Percentiles rank a stretch among this genome's conserved stretches.
phyloP scores from a whole-genome alignment of 2,888 invertebrate genomes.

The Drosophila antonietae region DNA sequence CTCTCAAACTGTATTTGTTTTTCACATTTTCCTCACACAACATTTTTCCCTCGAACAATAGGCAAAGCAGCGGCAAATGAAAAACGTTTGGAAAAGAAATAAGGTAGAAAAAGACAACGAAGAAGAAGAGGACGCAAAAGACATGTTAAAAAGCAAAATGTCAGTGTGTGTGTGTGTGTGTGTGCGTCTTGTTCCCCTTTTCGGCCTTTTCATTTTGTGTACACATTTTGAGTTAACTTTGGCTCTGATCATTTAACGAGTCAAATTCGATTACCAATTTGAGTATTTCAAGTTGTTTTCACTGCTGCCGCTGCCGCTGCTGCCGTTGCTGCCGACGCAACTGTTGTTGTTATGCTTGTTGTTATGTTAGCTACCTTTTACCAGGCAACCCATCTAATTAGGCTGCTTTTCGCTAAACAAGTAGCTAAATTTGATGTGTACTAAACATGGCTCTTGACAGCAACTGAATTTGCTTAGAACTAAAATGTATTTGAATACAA shows the following conservation, averaged over 20 bases:
- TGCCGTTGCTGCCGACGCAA: slow-evolving; percentile 26
- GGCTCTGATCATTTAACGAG: slow-evolving; percentile 18
- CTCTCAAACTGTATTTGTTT: slow-evolving; percentile 54
- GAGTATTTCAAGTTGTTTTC: slow-evolving; percentile 73
- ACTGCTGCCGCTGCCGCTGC: slow-evolving; percentile 12
- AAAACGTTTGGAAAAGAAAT: slow-evolving; percentile 26
- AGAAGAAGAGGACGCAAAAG: slow-evolving; percentile 5
- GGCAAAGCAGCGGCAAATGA: slow-evolving; percentile 36
- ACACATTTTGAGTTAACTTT: slow-evolving; percentile 12
- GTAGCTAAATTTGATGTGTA: slow-evolving; percentile 13
- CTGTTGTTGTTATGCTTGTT: slow-evolving; percentile 8
- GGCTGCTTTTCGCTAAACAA: slow-evolving; percentile 28
- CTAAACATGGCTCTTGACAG: background rate
- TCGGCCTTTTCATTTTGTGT: slow-evolving; percentile 37
- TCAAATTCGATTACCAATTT: slow-evolving; percentile 72
- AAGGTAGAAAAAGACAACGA: slow-evolving; percentile 15
- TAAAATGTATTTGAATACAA: background rate
- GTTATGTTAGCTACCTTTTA: slow-evolving; percentile 34
- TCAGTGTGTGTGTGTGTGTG: background rate
- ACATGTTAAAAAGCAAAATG: slow-evolving; percentile 8
- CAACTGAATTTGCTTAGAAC: background rate
- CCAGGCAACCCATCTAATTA: slow-evolving; percentile 55
- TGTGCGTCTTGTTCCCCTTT: slow-evolving; percentile 49
- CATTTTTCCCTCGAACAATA: slow-evolving; percentile 10
- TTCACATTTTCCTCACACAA: slow-evolving; percentile 52